phyloP scores from a whole-genome alignment of 2,113 vertebrate species.

The Notarius lentiginosus region DNA sequence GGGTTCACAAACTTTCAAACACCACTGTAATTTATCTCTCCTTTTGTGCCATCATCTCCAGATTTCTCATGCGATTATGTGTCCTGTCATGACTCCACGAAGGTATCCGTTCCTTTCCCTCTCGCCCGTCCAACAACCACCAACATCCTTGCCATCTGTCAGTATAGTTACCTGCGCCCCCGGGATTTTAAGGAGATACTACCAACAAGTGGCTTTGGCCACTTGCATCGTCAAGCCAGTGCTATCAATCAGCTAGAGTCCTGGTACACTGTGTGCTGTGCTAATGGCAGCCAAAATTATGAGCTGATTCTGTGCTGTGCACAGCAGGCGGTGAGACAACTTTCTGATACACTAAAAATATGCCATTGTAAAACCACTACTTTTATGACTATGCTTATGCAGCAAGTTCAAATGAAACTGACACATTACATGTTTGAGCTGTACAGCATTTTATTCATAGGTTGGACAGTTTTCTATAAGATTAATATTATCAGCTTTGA shows the following conservation, averaged over 20 bases:
- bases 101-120: conserved; percentile 68
- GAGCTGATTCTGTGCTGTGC: conserved; percentile 72
- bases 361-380: not conserved
- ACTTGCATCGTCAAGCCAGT: conserved; percentile 65
- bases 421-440: not conserved
- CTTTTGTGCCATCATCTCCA: not conserved
- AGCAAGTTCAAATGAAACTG: not conserved
- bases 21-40: not conserved
- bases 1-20: too few species aligned
- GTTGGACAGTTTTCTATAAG: not conserved
- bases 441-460: not conserved
- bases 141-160: conserved; percentile 77
- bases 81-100: not conserved
- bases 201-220: conserved; percentile 67
- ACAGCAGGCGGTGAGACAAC: conserved; percentile 72
- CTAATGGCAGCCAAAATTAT: conserved; percentile 30
- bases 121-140: conserved; percentile 66
- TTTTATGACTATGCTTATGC: not conserved
- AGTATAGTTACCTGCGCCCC: conserved; percentile 58
- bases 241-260: conserved; percentile 73
- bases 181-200: conserved; percentile 71
- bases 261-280: conserved; percentile 72
- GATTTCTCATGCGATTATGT: conserved; percentile 30
- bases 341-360: not conserved
- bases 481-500: not conserved